A percentile compares a stretch with the other conserved stretches of the same genome.
Evolutionary conservation across 2,113 vertebrate species (phyloP).

Genomic region (Capricornis sumatraensis): DNA sequence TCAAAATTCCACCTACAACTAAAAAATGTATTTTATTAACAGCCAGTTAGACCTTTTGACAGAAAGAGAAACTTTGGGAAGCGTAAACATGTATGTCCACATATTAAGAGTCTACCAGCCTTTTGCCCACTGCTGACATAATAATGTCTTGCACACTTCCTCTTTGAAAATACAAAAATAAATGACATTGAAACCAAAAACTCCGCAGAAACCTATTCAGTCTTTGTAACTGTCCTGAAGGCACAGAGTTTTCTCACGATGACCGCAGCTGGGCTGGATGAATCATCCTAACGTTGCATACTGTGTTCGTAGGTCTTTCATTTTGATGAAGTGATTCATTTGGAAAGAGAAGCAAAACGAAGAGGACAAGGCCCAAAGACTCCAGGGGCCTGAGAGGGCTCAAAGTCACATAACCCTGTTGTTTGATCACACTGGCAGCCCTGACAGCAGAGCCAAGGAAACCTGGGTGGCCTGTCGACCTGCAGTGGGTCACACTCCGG

Average conservation of each 20-base stretch:
- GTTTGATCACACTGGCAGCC: not conserved
- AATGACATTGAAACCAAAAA: constrained; percentile 37
- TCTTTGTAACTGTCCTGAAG: not conserved
- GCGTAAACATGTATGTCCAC: constrained; percentile 27
- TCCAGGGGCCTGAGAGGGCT: not conserved
- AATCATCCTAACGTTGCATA: constrained; percentile 39
- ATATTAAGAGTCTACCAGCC: not conserved
- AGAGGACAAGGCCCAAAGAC: not conserved
- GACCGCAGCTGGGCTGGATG: not conserved
- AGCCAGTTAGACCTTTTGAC: constrained; percentile 29
- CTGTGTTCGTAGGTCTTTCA: not conserved
- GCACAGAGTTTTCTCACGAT: constrained; percentile 40
- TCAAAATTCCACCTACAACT: not conserved
- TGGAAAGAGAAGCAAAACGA: not conserved
- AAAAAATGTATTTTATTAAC: constrained; percentile 45
- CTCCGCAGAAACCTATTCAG: not conserved
- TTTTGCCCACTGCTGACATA: not conserved
- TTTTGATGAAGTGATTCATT: constrained; percentile 42
- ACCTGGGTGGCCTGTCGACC: not conserved
- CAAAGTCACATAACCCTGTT: too few relatives aligned
- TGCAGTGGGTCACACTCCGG: not conserved
- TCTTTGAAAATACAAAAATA: constrained; percentile 52
- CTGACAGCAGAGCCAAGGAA: not conserved
- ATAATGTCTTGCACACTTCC: constrained; percentile 33
- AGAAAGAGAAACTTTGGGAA: constrained; percentile 43